Percentiles rank a stretch among this genome's conserved stretches.
Conservation (phyloP, 2,797 vertebrate species). For the Pangasius krempfi region DNA sequence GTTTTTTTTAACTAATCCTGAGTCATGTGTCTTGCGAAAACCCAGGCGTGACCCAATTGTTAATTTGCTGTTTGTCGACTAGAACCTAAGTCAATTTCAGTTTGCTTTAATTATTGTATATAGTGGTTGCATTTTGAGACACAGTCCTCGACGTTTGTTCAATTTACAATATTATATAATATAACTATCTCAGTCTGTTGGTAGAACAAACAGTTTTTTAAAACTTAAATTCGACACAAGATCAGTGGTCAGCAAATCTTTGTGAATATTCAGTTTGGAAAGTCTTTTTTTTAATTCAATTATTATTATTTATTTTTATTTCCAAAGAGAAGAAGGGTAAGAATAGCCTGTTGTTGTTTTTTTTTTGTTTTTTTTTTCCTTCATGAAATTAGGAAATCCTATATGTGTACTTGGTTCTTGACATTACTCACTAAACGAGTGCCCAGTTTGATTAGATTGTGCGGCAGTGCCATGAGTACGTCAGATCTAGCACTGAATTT, state of each 20-base stretch:
- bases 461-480: not conserved
- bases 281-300: not conserved
- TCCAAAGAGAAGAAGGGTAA: no score
- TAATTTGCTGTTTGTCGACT: not conserved
- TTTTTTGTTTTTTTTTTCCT: no score
- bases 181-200: not conserved
- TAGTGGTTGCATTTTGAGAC: not conserved
- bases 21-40: not conserved
- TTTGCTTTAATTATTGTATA: not conserved
- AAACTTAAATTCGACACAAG: not conserved
- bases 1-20: not conserved
- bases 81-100: not conserved
- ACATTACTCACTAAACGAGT: not conserved
- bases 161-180: not conserved
- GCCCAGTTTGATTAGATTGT: not conserved
- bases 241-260: not conserved
- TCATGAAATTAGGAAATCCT: not conserved
- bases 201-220: not conserved
- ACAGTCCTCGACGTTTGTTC: no score
- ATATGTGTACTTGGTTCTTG: no score
- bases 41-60: not conserved
- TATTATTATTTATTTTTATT: not conserved
- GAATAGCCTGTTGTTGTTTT: no score
- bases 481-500: not conserved
- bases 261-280: not conserved